phyloP scores from a whole-genome alignment of 1,140 invertebrate species.

The Mya arenaria region DNA sequence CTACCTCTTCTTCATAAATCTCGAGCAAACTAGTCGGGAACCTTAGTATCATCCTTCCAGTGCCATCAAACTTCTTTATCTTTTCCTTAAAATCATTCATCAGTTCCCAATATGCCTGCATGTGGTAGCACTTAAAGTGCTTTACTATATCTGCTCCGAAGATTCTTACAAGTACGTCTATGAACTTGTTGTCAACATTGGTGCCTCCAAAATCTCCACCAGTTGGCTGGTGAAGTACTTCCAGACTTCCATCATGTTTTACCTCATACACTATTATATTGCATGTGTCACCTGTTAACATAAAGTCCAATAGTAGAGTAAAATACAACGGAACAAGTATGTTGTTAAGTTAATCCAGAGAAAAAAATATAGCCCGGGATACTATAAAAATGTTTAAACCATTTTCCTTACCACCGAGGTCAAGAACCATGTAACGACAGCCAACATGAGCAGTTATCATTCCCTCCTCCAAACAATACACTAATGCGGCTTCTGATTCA shows the following conservation, averaged over 20 bases:
- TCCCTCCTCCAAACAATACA: constrained; percentile 13
- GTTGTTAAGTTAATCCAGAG: neutral
- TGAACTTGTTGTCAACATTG: constrained; percentile 11
- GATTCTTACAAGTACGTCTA: neutral
- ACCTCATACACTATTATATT: constrained; percentile 30
- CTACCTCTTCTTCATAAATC: constrained; percentile 2
- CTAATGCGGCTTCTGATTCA: constrained; percentile 29
- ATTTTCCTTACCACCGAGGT: constrained; percentile 26
- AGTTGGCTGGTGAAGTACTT: neutral
- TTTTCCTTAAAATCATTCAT: constrained; percentile 33
- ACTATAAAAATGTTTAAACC: neutral
- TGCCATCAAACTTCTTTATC: constrained; percentile 21
- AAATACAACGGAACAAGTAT: neutral
- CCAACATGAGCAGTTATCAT: neutral
- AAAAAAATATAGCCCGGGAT: neutral
- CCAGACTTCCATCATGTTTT: neutral
- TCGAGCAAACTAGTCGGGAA: neutral
- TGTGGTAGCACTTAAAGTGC: constrained; percentile 6
- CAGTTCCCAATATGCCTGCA: constrained; percentile 28
- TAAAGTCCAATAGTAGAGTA: neutral
- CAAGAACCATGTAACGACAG: constrained; percentile 19
- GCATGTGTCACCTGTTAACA: constrained; percentile 21
- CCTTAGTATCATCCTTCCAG: neutral
- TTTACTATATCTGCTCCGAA: neutral
- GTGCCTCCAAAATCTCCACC: constrained; percentile 40